Evolutionary conservation across 2,888 invertebrate species (phyloP), one percentile per base, ranked within the genome.

Genomic region (Apotomis turbidana): DNA sequence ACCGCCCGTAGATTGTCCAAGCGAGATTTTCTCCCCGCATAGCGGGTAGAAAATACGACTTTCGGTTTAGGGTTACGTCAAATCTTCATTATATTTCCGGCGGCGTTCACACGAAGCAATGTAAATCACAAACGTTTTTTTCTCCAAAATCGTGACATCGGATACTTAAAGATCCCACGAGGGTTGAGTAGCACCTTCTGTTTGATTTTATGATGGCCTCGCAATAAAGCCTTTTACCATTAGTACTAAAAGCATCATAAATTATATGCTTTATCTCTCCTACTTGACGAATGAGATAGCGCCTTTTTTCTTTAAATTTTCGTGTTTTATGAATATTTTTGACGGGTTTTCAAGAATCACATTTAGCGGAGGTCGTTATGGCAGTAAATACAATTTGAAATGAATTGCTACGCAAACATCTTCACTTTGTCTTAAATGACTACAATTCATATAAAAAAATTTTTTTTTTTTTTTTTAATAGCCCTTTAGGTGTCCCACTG

Each of bases 171-270:
- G 38, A 60, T 44, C 52, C 58, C 6, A 41, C 51, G 8, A 54
- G 54, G 55, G 44, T 46, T 12, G 41, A 71, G 61, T 71, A 44
- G 68, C 68, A 72, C 71, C 71, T 72, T 72, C 79, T 78, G 79
- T 81, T 82, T 82, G 83, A 81, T 79, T 83, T 84, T 84, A 83
- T 84, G 84, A 85, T 83, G 79, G 85, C 78, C 73, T 74, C 75
- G 83, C 83, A 85, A 83, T 87, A 87, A 87, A 87, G 82, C 79
- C 83, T 81, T 80, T 79, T 77, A 78, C 87, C 85, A 87, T 87
- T 87, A 87, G 84, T 81, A 84, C 83, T 84, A 82, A 87, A 83
- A 86, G 87, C 82, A 79, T 86, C 87, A 84, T 87, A 87, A 87
- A 87, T 87, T 87, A 87, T 82, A 81, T 78, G 80, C 79, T 83